Base-by-base conservation (phyloP, 1,140 invertebrate genomes). In the Cotesia typhae region DNA sequence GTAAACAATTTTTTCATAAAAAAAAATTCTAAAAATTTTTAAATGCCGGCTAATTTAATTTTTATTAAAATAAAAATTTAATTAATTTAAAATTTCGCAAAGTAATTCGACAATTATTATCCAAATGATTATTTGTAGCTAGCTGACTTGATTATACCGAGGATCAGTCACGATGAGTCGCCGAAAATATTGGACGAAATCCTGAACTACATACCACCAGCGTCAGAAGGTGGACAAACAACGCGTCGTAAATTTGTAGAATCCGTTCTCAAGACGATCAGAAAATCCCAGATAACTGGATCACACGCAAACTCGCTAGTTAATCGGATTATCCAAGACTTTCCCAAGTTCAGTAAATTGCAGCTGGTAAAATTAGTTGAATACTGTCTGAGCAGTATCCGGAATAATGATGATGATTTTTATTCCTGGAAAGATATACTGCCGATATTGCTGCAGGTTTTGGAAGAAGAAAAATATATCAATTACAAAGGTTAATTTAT, bases 381-480 rank as follows among this genome's bases (percentile, higher is more conserved):
- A 35, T 83, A 80, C 71, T 86, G 81, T 74, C 20, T 84, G 1
- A 60, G 74, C 1, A 81, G 78, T 70, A 85, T 87, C 37, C 64
- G 71, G n/a, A 75, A 74, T 1, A 79, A 84, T 14, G 75, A 83
- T 1, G 81, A 86, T 52, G 68, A 82, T 0, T 78, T 78, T 72
- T 79, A 63, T 59, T 88, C 88, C 65, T 89, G 88, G 88, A 88
- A 87, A 75, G 87, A 88, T 51, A 67, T 89, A 6, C 61, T 89
- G 4, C 88, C 88, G 52, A 77, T 81, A 38, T 61, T 88, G 38
- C 63, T 89, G 35, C 82, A 84, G 78, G 73, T 84, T 10, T 57
- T 89, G n/a, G 82, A 84, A 61, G 83, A 84, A 60, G 83, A 87
- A 74, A 86, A 87, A 67, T 79, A 78, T 10, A 74, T 89, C 7